Conservation (phyloP, 2,113 vertebrate species). For the Sturnira hondurensis region DNA sequence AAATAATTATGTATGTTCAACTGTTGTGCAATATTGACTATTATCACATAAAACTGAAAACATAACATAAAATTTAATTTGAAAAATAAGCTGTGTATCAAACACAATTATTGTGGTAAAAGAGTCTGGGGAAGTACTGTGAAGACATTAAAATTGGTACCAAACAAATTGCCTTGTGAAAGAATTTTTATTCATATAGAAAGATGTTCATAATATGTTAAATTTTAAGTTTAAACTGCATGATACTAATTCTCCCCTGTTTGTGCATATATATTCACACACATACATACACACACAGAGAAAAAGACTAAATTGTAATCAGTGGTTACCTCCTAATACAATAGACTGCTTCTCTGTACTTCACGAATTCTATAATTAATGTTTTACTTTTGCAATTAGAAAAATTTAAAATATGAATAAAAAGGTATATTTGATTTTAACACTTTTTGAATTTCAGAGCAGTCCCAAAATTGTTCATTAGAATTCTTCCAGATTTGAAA, state of each 20-base stretch:
- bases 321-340: neutral
- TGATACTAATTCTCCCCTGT: neutral
- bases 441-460: neutral
- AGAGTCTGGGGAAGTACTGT: neutral
- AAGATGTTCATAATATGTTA: neutral
- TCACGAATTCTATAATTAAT: neutral
- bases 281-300: neutral
- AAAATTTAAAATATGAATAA: neutral
- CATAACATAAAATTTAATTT: neutral
- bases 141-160: neutral
- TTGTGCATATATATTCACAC: neutral
- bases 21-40: neutral
- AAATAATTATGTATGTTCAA: neutral
- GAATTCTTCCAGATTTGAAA: neutral
- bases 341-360: neutral
- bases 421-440: neutral
- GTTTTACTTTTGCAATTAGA: neutral
- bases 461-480: neutral
- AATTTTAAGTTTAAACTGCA: neutral
- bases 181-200: neutral
- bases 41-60: neutral
- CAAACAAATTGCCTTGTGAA: neutral
- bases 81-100: neutral
- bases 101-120: neutral
- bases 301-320: neutral